These are phyloP conservation scores for Cherax quadricarinatus DNA, from an alignment of 1,140 invertebrate species.

Conservation along the genomic window DNA sequence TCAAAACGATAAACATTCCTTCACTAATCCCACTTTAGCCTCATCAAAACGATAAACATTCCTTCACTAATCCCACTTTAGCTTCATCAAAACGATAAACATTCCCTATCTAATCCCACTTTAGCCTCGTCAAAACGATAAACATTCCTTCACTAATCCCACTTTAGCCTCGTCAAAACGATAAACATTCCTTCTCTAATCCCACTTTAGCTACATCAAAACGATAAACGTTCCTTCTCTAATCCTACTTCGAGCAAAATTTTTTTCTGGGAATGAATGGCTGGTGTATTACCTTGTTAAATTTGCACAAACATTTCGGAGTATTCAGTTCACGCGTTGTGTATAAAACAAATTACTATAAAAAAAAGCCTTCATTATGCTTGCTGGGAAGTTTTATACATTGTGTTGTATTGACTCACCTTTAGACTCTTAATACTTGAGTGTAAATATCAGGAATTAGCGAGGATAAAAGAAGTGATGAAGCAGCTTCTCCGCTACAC, in stretches of 20 bases:
- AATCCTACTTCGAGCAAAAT: no score
- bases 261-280: slow-evolving; percentile 23
- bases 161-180: background rate
- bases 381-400: slow-evolving; percentile 28
- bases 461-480: background rate
- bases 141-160: slow-evolving; percentile 6
- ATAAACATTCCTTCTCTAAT: no score
- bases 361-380: slow-evolving; percentile 29
- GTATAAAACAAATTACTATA: slow-evolving; percentile 44
- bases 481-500: background rate
- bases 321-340: slow-evolving; percentile 22
- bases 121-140: background rate
- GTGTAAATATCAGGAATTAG: slow-evolving; percentile 26
- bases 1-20: no score
- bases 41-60: no score
- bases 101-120: no score
- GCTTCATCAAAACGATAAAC: no score
- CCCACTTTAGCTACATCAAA: no score
- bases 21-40: no score
- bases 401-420: slow-evolving; percentile 21
- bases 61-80: no score
- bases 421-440: background rate
- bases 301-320: slow-evolving; percentile 44
- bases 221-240: no score
- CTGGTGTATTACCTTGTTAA: slow-evolving; percentile 51